phyloP scores from a whole-genome alignment of 2,113 vertebrate genomes.

The Lonchura striata region DNA sequence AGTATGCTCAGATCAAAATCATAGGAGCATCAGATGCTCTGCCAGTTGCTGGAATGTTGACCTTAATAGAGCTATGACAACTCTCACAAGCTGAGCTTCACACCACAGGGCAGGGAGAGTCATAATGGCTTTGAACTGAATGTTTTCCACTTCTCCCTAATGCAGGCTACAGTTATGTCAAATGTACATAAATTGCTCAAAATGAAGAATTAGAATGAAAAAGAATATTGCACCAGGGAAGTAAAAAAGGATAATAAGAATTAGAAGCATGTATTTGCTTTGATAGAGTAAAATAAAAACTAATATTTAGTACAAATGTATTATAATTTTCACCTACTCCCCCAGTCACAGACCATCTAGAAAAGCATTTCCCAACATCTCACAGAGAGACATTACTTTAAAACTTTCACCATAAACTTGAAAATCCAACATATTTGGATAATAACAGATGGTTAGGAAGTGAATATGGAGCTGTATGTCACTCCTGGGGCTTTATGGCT shows the following conservation, averaged over 20 bases:
- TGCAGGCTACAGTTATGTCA: background rate
- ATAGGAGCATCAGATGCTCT: background rate
- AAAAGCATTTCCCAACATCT: background rate
- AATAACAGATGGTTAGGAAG: conserved; percentile 33
- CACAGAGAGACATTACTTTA: background rate
- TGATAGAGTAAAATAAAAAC: background rate
- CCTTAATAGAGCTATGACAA: background rate
- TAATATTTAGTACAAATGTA: background rate
- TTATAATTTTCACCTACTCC: background rate
- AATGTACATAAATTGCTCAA: background rate
- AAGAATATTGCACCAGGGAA: background rate
- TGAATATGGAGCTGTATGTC: conserved; percentile 1
- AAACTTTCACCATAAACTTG: background rate
- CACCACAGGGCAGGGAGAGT: background rate
- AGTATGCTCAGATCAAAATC: background rate
- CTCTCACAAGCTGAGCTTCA: background rate
- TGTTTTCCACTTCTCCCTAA: background rate
- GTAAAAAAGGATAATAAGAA: background rate
- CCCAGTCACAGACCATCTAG: background rate
- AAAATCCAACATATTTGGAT: conserved; percentile 17
- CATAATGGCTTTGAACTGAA: background rate
- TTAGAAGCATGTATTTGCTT: background rate
- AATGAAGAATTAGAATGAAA: background rate
- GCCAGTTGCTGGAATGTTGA: background rate
- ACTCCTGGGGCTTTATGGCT: conserved; percentile 1